These are phyloP conservation scores for Euzetes globulus DNA, from an alignment of 2,888 invertebrate genomes.

Conservation along the genomic window DNA sequence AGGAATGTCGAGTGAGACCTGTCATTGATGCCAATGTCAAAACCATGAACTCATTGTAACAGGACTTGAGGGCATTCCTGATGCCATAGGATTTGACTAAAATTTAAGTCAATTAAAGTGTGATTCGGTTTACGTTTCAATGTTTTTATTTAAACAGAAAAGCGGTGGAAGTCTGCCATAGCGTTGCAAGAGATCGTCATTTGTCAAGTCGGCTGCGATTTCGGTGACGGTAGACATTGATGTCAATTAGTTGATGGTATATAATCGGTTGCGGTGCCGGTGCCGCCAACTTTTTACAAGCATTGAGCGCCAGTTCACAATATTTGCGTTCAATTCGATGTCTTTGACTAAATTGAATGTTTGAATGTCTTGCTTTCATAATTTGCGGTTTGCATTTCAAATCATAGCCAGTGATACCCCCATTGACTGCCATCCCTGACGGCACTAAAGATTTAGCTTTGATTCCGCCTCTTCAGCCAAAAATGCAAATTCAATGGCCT, in stretches of 20 bases:
- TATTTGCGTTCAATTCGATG: not conserved
- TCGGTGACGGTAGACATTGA: conserved; percentile 7
- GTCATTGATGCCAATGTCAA: not conserved
- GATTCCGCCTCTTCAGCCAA: not conserved
- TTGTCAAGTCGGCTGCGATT: not conserved
- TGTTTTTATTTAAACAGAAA: not conserved
- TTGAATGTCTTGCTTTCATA: conserved; percentile 6
- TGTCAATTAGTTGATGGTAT: conserved; percentile 24
- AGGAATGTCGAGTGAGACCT: conserved; percentile 17
- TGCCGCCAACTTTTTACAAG: not conserved
- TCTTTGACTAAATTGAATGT: conserved; percentile 24
- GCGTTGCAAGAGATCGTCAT: not conserved
- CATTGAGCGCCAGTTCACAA: not conserved
- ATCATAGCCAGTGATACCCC: conserved; percentile 19
- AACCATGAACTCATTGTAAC: not conserved
- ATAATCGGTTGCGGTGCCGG: conserved; percentile 20
- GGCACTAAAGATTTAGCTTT: conserved; percentile 20
- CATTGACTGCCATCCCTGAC: not conserved
- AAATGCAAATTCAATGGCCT: conserved; percentile 25
- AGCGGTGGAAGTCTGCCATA: not conserved
- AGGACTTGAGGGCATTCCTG: not conserved
- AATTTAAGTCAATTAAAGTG: not conserved
- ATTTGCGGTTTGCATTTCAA: conserved; percentile 24
- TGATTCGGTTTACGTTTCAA: not conserved
- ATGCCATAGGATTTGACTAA: too few species aligned